Evolutionary conservation across 1,140 invertebrate species (phyloP).

Genomic region (Drosophila punjabiensis): DNA sequence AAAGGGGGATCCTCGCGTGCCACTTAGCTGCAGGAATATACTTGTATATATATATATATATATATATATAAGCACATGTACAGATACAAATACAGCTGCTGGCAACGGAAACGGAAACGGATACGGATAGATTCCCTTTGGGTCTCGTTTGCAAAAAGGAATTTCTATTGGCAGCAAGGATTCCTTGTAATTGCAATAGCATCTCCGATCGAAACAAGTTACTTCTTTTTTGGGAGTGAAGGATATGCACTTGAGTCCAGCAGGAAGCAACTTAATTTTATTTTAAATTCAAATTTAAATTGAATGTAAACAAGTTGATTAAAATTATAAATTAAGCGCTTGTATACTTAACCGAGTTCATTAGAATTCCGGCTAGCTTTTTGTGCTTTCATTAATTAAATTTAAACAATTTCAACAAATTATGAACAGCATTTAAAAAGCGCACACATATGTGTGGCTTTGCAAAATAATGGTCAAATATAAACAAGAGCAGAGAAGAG

Average conservation of each 20-base stretch:
- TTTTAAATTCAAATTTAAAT: not conserved
- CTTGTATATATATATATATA: conserved; percentile 3
- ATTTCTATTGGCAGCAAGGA: conserved; percentile 16
- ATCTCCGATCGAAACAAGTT: conserved; percentile 8
- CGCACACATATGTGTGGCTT: not conserved
- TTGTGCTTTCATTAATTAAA: conserved; percentile 2
- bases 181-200: conserved; percentile 9
- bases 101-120: not conserved
- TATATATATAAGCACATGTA: not conserved
- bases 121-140: conserved; percentile 34
- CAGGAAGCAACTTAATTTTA: not conserved
- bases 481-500: not conserved
- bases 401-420: conserved; percentile 6
- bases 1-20: conserved; percentile 35
- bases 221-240: conserved; percentile 7
- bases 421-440: conserved; percentile 4
- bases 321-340: not conserved
- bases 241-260: not conserved
- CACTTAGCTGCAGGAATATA: conserved; percentile 7
- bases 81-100: not conserved
- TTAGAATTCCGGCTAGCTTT: not conserved
- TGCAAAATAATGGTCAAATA: not conserved
- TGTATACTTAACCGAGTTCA: not conserved
- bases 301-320: not conserved
- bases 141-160: conserved; percentile 41